phyloP scores from a whole-genome alignment of 2,888 invertebrate genomes.

The Spicauda simplicius region DNA sequence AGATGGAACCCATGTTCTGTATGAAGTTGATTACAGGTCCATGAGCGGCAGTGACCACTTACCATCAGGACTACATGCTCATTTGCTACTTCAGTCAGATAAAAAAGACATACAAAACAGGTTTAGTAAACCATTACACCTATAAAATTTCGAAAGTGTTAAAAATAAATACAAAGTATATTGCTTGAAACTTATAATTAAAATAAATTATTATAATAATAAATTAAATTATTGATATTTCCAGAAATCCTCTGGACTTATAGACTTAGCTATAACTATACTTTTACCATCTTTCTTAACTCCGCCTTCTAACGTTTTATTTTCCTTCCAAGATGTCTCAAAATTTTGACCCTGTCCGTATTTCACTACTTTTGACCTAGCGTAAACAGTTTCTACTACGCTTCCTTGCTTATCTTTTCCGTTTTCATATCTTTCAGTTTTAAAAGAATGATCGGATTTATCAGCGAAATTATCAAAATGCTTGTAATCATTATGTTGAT shows the following conservation, averaged over 20 bases:
- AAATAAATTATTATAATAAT: not conserved
- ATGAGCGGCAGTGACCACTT: too few species aligned
- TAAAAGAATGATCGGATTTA: conserved; percentile 3
- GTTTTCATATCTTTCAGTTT: not conserved
- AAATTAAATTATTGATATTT: not conserved
- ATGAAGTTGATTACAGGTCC: too few species aligned
- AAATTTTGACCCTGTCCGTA: conserved; percentile 51
- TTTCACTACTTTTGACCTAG: conserved; percentile 66
- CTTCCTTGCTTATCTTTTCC: conserved; percentile 24
- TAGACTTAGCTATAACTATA: conserved; percentile 50
- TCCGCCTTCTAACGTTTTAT: conserved; percentile 1
- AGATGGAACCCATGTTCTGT: too few species aligned
- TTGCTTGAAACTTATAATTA: too few species aligned
- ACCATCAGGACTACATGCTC: too few species aligned
- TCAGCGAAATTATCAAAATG: conserved; percentile 36
- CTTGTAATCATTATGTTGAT: conserved; percentile 41
- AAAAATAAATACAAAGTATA: not conserved
- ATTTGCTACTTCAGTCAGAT: too few species aligned
- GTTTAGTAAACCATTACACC: not conserved
- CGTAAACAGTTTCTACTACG: conserved; percentile 63
- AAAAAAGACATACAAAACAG: not conserved
- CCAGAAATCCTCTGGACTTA: conserved; percentile 19
- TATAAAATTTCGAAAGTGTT: not conserved
- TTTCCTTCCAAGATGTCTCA: conserved; percentile 4
- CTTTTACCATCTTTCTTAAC: conserved; percentile 35